phyloP scores from a whole-genome alignment of 2,113 vertebrate genomes.

The Alouatta palliata region DNA sequence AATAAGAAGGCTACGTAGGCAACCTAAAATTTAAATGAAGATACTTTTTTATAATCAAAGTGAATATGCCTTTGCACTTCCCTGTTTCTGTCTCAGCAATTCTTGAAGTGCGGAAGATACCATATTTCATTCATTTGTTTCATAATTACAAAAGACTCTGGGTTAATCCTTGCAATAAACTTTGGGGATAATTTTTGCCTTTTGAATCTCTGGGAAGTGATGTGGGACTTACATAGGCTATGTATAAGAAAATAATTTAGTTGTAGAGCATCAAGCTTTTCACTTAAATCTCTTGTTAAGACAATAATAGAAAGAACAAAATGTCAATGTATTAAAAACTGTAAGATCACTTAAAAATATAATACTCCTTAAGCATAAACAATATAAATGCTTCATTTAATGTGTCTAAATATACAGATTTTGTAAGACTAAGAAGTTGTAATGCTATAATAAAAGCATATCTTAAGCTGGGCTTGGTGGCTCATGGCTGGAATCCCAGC shows the following conservation, averaged over 20 bases:
- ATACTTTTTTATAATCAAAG: not conserved
- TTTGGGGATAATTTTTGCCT: not conserved
- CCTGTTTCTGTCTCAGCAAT: not conserved
- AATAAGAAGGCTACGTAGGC: not conserved
- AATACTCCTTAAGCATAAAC: not conserved
- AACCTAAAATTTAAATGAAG: not conserved
- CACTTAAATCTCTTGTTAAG: not conserved
- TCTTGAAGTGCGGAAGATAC: not conserved
- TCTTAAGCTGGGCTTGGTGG: no score
- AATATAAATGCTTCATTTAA: not conserved
- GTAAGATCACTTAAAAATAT: not conserved
- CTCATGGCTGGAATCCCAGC: no score
- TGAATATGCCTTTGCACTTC: not conserved
- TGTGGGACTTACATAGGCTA: not conserved
- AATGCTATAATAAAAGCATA: not conserved
- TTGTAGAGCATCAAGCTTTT: not conserved
- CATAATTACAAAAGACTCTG: not conserved
- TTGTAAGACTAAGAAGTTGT: not conserved
- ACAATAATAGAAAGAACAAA: not conserved
- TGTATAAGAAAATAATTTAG: not conserved
- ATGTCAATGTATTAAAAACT: not conserved
- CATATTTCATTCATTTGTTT: not conserved
- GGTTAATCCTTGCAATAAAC: not conserved
- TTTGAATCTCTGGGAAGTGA: not conserved
- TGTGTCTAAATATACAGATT: not conserved